Base-by-base conservation (phyloP, 1,140 invertebrate genomes). In the Plectus sambesii region DNA sequence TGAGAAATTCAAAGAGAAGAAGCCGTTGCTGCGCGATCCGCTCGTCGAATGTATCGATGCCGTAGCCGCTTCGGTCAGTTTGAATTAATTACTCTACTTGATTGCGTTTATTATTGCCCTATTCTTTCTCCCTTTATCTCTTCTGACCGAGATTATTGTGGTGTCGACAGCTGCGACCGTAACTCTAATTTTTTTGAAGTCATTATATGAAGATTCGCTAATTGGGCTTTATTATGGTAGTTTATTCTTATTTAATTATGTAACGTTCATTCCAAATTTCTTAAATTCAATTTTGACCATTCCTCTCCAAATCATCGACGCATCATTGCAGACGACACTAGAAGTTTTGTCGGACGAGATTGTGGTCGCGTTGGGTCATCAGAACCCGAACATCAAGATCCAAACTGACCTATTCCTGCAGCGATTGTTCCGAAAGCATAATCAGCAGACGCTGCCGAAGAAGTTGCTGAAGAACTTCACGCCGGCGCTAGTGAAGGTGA, bases 1-100 rank as follows among this genome's bases (percentile, higher is more conserved):
- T 5, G 88, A 94, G 60, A 96, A 96, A 74, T 97, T 98, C 63
- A 92, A 90, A 65, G 93, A 98, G 70, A 97, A 94, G 74, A 98
- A 98, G 65, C 64, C 75, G 26, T 80, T 82, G 1, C 72, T 97
- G 15, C 73, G 85, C 29, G 63, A 69, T 26, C 57, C 64, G 3
- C 49, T 63, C 8, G 38, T 49, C 12, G 89, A 96, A 56, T 84
- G 86, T n/a, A 82, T 86, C 26, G 92, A 98, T 74, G 85, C 85
- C 6, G 79, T 87, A 50, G 93, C 38, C 12, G 23, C 40, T 8
- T 44, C 52, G 1, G 48, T 56, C n/a, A n/a, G n/a, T n/a, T n/a
- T n/a, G n/a, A n/a, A n/a, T n/a, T n/a, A n/a, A n/a, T n/a, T n/a
- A n/a, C n/a, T n/a, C n/a, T n/a, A n/a, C n/a, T n/a, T n/a, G n/a